These are phyloP conservation scores for Caenorhabditis tropicalis DNA, from an alignment of 1,140 invertebrate species.

Conservation along the genomic window DNA sequence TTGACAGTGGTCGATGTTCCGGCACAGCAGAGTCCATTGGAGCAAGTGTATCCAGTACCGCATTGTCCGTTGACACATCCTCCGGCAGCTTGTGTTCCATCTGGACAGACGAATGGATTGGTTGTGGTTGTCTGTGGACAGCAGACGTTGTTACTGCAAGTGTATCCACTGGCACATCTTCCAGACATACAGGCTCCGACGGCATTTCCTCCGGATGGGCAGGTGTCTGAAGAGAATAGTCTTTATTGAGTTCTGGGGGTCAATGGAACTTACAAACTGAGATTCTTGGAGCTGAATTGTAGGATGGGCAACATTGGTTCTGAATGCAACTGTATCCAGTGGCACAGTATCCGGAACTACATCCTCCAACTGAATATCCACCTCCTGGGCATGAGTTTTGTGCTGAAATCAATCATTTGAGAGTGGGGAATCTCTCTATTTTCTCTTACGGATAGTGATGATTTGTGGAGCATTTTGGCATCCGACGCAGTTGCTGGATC, in stretches of 20 bases:
- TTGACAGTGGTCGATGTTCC: slow-evolving; percentile 66
- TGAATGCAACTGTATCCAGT: slow-evolving; percentile 65
- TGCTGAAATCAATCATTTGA: not conserved
- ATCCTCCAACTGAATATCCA: slow-evolving; percentile 62
- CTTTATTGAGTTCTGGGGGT: not conserved
- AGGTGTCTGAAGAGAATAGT: slow-evolving; percentile 60
- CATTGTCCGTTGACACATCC: slow-evolving; percentile 70
- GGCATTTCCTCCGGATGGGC: slow-evolving; percentile 62
- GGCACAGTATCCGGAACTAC: slow-evolving; percentile 62
- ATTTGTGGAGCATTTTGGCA: slow-evolving; percentile 55
- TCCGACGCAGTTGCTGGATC: slow-evolving; percentile 41
- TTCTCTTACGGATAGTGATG: slow-evolving; percentile 55
- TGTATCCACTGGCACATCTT: slow-evolving; percentile 64
- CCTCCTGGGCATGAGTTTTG: slow-evolving; percentile 61
- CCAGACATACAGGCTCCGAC: slow-evolving; percentile 66
- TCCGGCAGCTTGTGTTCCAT: slow-evolving; percentile 71
- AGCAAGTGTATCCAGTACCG: slow-evolving; percentile 70
- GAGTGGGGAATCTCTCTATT: not conserved
- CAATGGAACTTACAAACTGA: slow-evolving; percentile 20
- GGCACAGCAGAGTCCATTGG: slow-evolving; percentile 69
- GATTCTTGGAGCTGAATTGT: slow-evolving; percentile 51
- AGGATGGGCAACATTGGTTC: slow-evolving; percentile 62
- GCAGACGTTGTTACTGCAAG: slow-evolving; percentile 57
- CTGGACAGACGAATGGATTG: slow-evolving; percentile 67
- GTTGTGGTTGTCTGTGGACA: slow-evolving; percentile 56